Base-by-base conservation (phyloP, 1,140 invertebrate genomes). In the Diplogasteroides magnus region DNA sequence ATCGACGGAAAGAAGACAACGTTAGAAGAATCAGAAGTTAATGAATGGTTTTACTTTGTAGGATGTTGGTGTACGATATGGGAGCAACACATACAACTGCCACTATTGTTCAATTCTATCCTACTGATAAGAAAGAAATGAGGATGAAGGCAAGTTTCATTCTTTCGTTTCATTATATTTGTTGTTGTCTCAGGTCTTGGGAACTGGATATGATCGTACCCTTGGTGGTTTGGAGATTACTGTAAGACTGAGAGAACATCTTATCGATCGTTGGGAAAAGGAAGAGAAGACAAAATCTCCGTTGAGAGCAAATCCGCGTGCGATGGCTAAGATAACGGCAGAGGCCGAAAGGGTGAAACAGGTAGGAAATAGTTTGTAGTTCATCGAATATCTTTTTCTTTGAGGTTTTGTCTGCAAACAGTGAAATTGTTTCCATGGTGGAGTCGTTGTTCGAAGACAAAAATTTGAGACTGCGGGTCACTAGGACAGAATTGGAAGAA, bases 51-150 rank as follows among this genome's bases (percentile, higher is more conserved):
- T 61, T 26, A 56, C 15, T 61, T 1, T 91, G 93, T 82, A 91
- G 94, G 78, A 89, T 97, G 55, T 86, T 97, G 82, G 95, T 99
- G 84, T 98, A 94, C 84, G 96, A 99, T 83, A 96, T 98, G 92
- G 97, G 97, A 1, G 91, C 96, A 0, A 89, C 90, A 1, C 92
- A 90, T 74, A 98, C 95, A 0, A 90, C 91, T 15, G 94, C 91
- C 0, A 91, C 93, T 0, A 85, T 99, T 32, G 94, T 13, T 89
- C 86, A 91, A 72, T 96, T 93, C 84, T 91, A 93, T 81, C 87
- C 90, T 69, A 74, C 77, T 37, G 71, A 78, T n/a, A 77, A 81
- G 64, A 89, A 88, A 77, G 80, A 79, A 69, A 70, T 77, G 15
- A 94, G 97, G 84, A 90, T 89, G 1, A 90, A 94, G 83, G 94